These are phyloP conservation scores for Chionoecetes opilio DNA, from an alignment of 1,140 invertebrate genomes.

Conservation along the genomic window DNA sequence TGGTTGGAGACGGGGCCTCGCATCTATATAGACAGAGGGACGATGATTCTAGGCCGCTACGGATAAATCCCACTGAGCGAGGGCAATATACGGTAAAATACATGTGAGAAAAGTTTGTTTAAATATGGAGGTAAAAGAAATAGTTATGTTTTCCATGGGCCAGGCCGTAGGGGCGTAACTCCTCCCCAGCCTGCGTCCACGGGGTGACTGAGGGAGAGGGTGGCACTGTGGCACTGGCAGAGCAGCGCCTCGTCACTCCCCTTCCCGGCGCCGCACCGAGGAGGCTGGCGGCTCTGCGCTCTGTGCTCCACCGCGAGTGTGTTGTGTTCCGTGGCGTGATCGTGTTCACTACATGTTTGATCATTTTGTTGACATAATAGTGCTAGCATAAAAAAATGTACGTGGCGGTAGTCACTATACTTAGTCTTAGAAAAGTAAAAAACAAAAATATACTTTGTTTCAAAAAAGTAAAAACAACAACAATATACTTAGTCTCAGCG, in stretches of 20 bases:
- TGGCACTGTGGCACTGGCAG: background rate
- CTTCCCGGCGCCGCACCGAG: slow-evolving; percentile 9
- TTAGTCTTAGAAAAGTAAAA: too few species aligned
- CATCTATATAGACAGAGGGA: background rate
- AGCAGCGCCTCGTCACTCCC: background rate
- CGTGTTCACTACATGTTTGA: background rate
- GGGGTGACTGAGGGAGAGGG: background rate
- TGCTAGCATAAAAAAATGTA: background rate
- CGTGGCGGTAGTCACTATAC: background rate
- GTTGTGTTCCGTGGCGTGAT: background rate
- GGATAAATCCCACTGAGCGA: too few species aligned
- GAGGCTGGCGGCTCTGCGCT: background rate
- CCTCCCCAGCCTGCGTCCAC: background rate
- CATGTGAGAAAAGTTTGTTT: background rate
- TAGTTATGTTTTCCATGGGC: background rate
- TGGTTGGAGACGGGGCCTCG: background rate
- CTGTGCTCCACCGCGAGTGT: too few species aligned
- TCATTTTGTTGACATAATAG: background rate
- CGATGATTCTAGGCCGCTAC: background rate
- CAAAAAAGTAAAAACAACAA: too few species aligned
- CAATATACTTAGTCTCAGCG: too few species aligned
- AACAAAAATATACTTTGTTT: too few species aligned
- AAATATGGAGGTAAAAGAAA: slow-evolving; percentile 2
- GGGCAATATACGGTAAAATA: background rate
- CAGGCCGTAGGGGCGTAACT: background rate